phyloP scores from a whole-genome alignment of 2,888 invertebrate genomes.

The Pyrocoelia pectoralis region DNA sequence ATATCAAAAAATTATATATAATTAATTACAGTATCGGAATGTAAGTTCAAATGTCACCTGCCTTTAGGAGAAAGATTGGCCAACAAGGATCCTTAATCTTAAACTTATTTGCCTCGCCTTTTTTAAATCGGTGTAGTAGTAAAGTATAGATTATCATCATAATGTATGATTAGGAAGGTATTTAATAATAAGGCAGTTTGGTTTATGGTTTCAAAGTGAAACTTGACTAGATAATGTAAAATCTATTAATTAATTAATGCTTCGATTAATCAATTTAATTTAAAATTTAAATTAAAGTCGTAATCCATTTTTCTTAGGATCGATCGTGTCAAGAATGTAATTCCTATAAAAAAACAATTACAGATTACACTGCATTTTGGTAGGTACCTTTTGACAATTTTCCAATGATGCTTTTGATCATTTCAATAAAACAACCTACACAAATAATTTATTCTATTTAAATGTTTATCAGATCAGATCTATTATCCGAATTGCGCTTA shows the following conservation, averaged over 20 bases:
- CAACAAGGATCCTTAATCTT: conserved; percentile 2
- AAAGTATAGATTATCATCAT: not conserved
- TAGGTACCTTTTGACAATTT: no score
- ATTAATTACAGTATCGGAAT: conserved; percentile 13
- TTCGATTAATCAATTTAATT: not conserved
- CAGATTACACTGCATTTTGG: no score
- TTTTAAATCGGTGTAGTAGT: conserved; percentile 13
- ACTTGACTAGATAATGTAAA: not conserved
- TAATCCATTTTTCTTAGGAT: no score
- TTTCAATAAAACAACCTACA: no score
- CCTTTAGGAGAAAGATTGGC: conserved; percentile 7
- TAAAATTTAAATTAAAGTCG: not conserved
- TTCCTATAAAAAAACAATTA: no score
- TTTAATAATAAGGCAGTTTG: not conserved
- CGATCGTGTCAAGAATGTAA: no score
- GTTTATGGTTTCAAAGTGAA: not conserved
- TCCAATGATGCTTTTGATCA: no score
- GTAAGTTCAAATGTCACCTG: conserved; percentile 18
- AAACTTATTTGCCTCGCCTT: conserved; percentile 11
- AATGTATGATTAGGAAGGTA: conserved; percentile 3
- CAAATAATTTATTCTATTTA: no score
- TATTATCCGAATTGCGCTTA: no score
- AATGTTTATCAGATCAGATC: no score
- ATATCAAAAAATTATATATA: conserved; percentile 8
- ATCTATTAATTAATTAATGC: not conserved